Evolutionary conservation across 1,140 invertebrate species (phyloP).

Genomic region (Caenorhabditis tropicalis): DNA sequence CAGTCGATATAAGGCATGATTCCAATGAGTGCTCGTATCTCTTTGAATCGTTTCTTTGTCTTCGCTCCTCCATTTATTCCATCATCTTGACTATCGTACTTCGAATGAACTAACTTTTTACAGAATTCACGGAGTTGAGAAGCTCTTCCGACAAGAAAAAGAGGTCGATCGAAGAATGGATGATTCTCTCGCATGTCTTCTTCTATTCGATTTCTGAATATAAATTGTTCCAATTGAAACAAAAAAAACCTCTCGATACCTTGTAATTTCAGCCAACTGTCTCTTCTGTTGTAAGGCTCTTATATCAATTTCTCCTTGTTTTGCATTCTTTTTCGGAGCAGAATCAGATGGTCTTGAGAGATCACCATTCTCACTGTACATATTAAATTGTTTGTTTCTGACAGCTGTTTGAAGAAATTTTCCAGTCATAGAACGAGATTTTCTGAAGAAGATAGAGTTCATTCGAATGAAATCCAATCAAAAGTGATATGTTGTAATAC

Average conservation of each 20-base stretch:
- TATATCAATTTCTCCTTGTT: slow-evolving; percentile 79
- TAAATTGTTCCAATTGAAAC: background rate
- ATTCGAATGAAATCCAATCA: background rate
- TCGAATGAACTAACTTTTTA: slow-evolving; percentile 90
- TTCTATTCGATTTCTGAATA: slow-evolving; percentile 70
- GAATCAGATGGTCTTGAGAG: slow-evolving; percentile 62
- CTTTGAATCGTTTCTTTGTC: slow-evolving; percentile 55
- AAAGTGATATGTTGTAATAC: background rate
- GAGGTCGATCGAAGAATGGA: slow-evolving; percentile 96
- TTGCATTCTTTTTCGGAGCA: slow-evolving; percentile 68
- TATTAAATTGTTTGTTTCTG: slow-evolving; percentile 57
- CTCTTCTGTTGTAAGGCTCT: slow-evolving; percentile 95
- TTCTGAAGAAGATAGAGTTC: slow-evolving; percentile 1
- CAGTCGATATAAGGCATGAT: slow-evolving; percentile 98
- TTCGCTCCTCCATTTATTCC: slow-evolving; percentile 78
- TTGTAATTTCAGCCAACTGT: slow-evolving; percentile 97
- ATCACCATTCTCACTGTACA: slow-evolving; percentile 70
- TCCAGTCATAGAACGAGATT: slow-evolving; percentile 53
- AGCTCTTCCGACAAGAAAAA: slow-evolving; percentile 93
- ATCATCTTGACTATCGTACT: slow-evolving; percentile 93
- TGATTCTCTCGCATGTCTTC: slow-evolving; percentile 97
- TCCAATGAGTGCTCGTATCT: slow-evolving; percentile 76
- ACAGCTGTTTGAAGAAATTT: slow-evolving; percentile 51
- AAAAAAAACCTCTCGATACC: slow-evolving; percentile 14
- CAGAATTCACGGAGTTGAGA: slow-evolving; percentile 86